Evolutionary conservation across 2,797 vertebrate species (phyloP).

Genomic region (Emys orbicularis): DNA sequence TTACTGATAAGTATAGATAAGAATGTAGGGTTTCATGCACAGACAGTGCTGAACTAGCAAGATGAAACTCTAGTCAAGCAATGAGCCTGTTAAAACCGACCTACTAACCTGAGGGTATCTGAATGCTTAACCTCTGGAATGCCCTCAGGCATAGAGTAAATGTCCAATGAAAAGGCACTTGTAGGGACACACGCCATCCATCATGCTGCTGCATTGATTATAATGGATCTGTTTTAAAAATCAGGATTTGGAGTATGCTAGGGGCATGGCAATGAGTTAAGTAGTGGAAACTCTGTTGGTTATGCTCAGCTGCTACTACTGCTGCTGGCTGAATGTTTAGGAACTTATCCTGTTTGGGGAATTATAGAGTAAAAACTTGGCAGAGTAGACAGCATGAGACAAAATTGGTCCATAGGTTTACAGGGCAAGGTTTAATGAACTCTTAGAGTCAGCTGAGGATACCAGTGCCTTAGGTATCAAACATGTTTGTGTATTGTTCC

Average conservation of each 20-base stretch:
- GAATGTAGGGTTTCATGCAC: background rate
- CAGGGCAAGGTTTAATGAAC: constrained; percentile 76
- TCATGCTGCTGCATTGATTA: background rate
- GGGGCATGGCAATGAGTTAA: background rate
- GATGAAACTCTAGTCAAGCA: background rate
- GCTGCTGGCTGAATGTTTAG: constrained; percentile 50
- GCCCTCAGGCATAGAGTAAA: rapidly evolving
- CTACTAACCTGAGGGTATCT: background rate
- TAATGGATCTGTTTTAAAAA: rapidly evolving
- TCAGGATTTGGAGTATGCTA: background rate
- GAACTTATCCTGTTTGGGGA: constrained; percentile 57
- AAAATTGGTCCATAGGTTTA: constrained; percentile 63
- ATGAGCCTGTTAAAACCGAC: background rate
- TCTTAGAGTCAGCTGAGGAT: background rate
- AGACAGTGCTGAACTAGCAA: too few species aligned
- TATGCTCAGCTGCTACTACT: constrained; percentile 35
- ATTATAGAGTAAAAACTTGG: constrained; percentile 61
- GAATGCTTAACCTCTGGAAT: background rate
- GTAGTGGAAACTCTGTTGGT: background rate
- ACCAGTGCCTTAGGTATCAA: constrained; percentile 56
- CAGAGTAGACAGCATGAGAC: constrained; percentile 53
- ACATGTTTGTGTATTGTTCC: constrained; percentile 59
- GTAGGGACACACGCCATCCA: background rate
- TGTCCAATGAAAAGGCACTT: background rate
- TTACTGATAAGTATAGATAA: background rate